Conservation (phyloP, 2,888 invertebrate genomes). For the Spodoptera littoralis region DNA sequence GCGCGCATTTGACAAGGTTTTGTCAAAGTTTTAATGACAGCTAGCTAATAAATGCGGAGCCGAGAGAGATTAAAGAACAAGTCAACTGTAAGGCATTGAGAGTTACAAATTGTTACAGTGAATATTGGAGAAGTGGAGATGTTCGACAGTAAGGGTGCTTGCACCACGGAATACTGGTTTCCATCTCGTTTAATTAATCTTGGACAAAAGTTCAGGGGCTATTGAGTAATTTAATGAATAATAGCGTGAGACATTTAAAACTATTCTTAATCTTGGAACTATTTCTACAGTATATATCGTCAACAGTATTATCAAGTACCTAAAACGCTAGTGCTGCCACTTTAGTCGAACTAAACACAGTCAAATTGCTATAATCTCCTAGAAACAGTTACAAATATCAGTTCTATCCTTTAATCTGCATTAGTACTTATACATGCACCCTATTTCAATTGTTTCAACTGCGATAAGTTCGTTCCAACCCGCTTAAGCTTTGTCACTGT, state of each 20-base stretch:
- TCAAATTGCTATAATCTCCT: no score
- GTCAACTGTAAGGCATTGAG: constrained; percentile 54
- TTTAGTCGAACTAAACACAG: no score
- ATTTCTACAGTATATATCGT: no score
- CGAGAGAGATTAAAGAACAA: constrained; percentile 54
- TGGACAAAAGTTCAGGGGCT: no score
- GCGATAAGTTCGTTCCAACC: constrained; percentile 43
- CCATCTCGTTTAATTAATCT: not conserved
- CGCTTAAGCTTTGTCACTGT: constrained; percentile 46
- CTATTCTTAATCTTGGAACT: no score
- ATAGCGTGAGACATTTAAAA: no score
- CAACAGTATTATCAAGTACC: no score
- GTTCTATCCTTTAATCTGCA: constrained; percentile 17
- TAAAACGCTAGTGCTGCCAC: no score
- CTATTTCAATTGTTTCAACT: constrained; percentile 46
- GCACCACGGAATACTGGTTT: not conserved
- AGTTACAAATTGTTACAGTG: constrained; percentile 61
- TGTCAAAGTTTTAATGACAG: constrained; percentile 69
- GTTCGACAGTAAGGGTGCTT: constrained; percentile 10
- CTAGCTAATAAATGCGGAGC: constrained; percentile 68
- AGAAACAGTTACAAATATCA: constrained; percentile 1
- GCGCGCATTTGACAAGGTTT: constrained; percentile 30
- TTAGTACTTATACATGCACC: constrained; percentile 33
- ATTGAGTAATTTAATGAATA: no score
- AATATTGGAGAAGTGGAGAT: constrained; percentile 24